Evolutionary conservation across 2,797 vertebrate genomes (phyloP), one percentile per base, ranked within the genome.

Genomic region (Chaenodraco wilsoni): DNA sequence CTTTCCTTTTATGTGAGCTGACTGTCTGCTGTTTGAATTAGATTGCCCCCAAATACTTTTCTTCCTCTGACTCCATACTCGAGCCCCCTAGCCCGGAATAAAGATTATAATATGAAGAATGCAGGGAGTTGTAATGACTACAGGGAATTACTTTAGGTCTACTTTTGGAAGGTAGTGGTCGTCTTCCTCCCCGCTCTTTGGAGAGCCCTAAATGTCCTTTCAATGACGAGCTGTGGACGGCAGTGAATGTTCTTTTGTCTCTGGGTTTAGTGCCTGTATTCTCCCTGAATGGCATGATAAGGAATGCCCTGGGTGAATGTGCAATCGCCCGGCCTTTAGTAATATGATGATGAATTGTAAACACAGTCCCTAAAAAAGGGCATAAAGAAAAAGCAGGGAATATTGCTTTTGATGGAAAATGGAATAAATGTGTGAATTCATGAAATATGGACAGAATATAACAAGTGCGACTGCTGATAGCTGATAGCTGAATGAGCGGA

Each of bases 241-340:
- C 62, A 66, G 48, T 64, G 50, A 84, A 52, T 75, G 51, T 58
- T 67, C 58, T 46, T 83, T 82, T 76, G 75, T 83, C 82, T 84
- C 52, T 27, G 9, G 56, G 27, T 75, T 77, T 69, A 79, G 67
- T 68, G 69, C 23, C 52, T 69, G 52, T 67, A 69, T 78, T 76
- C 59, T 63, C 19, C 52, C 51, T 65, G 37, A 84, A 73, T 77
- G 59, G 43, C 4, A 0, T 41, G 61, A 77, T 64, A 73, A 81
- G 68, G 49, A 73, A 54, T 62, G 55, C 55, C 70, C 68, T 70
- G n/a, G 44, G 49, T 76, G 69, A 74, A 79, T 44, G 51, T 71
- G 62, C 33, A 6, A 60, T 72, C 59, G 41, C 27, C 13, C 17
- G 61, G 50, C 65, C 52, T 73, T 71, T 69, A 49, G 44, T 72